Percentiles rank a stretch among this genome's conserved stretches.
These are phyloP conservation scores for Aselliscus stoliczkanus DNA, from an alignment of 2,797 vertebrate species.

Conservation along the genomic window DNA sequence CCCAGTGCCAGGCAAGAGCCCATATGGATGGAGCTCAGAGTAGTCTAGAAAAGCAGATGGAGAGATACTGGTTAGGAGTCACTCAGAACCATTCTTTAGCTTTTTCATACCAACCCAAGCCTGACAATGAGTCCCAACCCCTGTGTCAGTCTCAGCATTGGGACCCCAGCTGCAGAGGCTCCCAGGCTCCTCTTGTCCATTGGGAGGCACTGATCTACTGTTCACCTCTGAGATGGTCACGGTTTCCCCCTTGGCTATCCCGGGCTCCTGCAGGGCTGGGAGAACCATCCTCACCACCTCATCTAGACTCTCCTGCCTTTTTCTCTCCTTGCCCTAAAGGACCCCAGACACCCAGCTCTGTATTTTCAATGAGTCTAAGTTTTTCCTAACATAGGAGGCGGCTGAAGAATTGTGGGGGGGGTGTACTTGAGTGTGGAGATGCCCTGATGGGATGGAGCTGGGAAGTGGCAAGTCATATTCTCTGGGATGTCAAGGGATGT, in stretches of 20 bases:
- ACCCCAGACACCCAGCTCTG: not conserved
- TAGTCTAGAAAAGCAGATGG: not conserved
- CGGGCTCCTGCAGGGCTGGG: not conserved
- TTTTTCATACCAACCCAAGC: not conserved
- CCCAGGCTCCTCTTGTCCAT: not conserved
- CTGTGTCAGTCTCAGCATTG: not conserved
- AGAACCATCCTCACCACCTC: not conserved
- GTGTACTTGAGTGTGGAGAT: not conserved
- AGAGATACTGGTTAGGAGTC: not conserved
- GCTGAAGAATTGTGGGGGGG: not conserved
- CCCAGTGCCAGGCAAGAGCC: not conserved
- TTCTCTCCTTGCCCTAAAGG: not conserved
- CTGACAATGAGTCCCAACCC: not conserved
- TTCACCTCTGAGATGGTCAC: not conserved
- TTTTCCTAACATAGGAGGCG: not conserved
- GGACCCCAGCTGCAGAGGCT: not conserved
- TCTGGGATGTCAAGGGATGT: not conserved
- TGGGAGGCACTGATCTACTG: not conserved
- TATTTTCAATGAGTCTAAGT: not conserved
- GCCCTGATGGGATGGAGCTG: not conserved
- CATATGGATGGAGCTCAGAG: fast-evolving
- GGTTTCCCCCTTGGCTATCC: too few relatives aligned
- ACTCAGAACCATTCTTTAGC: fast-evolving
- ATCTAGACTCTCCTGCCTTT: not conserved
- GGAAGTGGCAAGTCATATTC: too few relatives aligned